phyloP scores from a whole-genome alignment of 2,888 invertebrate species.

The Adelphocoris suturalis region DNA sequence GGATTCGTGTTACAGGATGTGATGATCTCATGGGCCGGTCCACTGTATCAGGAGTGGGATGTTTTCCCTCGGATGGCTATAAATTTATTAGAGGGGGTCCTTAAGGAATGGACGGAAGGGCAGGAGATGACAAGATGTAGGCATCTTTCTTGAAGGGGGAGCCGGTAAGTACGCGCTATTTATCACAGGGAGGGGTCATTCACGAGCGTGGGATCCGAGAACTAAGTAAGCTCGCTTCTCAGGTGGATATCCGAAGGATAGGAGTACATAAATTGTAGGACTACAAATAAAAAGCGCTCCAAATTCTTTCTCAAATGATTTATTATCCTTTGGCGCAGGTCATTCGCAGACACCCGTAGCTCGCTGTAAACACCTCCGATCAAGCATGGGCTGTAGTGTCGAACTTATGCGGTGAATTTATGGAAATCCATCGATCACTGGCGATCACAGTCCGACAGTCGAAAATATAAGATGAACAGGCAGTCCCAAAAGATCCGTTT shows the following conservation, averaged over 20 bases:
- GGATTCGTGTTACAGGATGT: not conserved
- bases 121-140: conserved; percentile 10
- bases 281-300: too few species aligned
- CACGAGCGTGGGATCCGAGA: conserved; percentile 2
- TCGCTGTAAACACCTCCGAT: too few species aligned
- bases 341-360: too few species aligned
- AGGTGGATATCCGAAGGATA: not conserved
- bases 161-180: conserved; percentile 8
- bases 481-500: too few species aligned
- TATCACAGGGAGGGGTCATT: conserved; percentile 30
- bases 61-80: not conserved
- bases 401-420: too few species aligned
- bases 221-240: conserved; percentile 6
- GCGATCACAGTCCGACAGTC: too few species aligned
- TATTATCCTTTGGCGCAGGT: too few species aligned
- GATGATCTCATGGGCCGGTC: conserved; percentile 27
- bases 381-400: too few species aligned
- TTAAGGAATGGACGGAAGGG: not conserved
- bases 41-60: conserved; percentile 34
- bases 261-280: not conserved
- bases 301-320: too few species aligned
- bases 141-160: conserved; percentile 18
- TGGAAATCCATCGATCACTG: too few species aligned
- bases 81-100: conserved; percentile 15
- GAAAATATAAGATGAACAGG: too few species aligned